These are phyloP conservation scores for Corella eumyota DNA, from an alignment of 23 tunicate genomes.

Conservation along the genomic window DNA sequence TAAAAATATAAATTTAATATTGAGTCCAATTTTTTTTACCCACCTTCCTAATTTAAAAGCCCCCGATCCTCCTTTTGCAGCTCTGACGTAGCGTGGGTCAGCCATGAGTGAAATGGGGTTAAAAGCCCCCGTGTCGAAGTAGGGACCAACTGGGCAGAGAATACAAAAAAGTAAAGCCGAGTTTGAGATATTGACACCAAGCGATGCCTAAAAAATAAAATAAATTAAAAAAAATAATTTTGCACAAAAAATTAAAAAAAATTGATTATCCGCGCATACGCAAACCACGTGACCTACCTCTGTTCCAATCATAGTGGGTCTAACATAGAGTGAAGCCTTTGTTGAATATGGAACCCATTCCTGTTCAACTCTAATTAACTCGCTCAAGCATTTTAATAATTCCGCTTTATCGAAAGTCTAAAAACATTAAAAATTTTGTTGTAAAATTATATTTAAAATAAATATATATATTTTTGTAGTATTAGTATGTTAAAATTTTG, in stretches of 20 bases:
- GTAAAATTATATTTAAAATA: background rate
- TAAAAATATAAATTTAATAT: too few relatives aligned
- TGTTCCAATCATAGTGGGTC: constrained; percentile 97
- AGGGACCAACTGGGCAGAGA: constrained; percentile 95
- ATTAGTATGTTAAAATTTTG: too few relatives aligned
- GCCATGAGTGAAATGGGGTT: constrained; percentile 96
- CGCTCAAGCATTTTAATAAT: constrained; percentile 83
- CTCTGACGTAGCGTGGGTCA: constrained; percentile 79
- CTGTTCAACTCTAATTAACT: constrained; percentile 84
- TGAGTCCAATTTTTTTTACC: background rate
- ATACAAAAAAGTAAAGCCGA: constrained; percentile 80
- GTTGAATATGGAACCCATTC: constrained; percentile 97
- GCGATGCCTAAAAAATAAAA: constrained; percentile 58
- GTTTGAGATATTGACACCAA: constrained; percentile 66
- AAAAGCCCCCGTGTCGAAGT: constrained; percentile 90
- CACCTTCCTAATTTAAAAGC: constrained; percentile 95
- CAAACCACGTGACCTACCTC: constrained; percentile 37
- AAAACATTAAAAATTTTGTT: too few relatives aligned
- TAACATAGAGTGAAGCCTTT: constrained; percentile 84
- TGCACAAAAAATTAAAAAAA: background rate
- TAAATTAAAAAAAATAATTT: background rate
- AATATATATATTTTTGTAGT: too few relatives aligned
- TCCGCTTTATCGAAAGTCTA: constrained; percentile 85
- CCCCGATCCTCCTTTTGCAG: constrained; percentile 87
- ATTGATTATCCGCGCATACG: background rate